Base-by-base conservation (phyloP, 2,888 invertebrate species). In the Tenthredo scrophulariae region DNA sequence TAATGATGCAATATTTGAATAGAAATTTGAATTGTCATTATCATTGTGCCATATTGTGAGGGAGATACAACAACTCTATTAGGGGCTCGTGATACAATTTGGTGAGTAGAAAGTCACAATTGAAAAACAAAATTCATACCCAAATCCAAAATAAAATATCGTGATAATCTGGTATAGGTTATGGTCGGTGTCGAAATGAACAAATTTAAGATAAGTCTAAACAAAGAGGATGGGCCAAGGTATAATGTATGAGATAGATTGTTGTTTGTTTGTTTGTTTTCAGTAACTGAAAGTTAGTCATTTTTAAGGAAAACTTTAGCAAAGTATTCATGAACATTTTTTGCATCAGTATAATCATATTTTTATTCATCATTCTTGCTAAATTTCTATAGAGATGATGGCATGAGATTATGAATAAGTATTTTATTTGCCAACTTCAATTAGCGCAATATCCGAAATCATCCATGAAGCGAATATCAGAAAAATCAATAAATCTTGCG, bases 401-500 rank as follows among this genome's bases (percentile, higher is more conserved):
- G 43, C 43, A 40, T 74, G 43, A 74, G 43, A 26, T 74, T 40
- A 67, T 67, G 18, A 54, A 77, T 18, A 18, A 77, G 77, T 9
- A 50, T 40, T 29, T 33, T 54, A 54, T 50, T 77, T 29, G 50
- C 10, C 3, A 29, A 50, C 26, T 15, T 33, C 1, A 3, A 26
- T 43, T 13, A 74, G 10, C 10, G n/a, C 62, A 9, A 62, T 40
- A 62, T 62, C 9, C 62, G 40, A 40, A 40, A 62, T 80, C 40
- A 80, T 62, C 40, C 62, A 62, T 62, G 40, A 80, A 80, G 40
- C 54, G 13, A 40, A 40, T 10, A 29, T 62, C 37, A 22, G 40
- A 80, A 80, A 40, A 26, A 80, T 80, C 58, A 80, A 80, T 80
- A 58, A 62, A 58, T 62, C 62, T 80, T 37, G 62, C 15, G 58